Percentiles rank a stretch among this genome's conserved stretches.
Evolutionary conservation across 2,113 vertebrate genomes (phyloP).

Genomic region (Leptobrachium leishanense): DNA sequence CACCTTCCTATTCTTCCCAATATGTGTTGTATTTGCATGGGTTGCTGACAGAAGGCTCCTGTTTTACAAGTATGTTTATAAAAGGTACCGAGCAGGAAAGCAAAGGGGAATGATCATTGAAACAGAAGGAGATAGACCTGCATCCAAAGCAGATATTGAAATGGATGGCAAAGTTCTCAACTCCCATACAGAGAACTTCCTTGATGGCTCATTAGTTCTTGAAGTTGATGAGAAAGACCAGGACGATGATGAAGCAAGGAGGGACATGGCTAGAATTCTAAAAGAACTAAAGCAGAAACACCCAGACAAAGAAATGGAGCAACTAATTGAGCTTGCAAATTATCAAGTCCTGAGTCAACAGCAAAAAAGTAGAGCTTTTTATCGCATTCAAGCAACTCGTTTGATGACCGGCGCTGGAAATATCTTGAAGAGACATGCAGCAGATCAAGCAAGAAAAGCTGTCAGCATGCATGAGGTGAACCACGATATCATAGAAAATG

Average conservation of each 20-base stretch:
- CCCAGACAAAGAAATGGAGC: constrained; percentile 89
- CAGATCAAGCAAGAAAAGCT: constrained; percentile 86
- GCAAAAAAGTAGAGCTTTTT: constrained; percentile 92
- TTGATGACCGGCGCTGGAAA: constrained; percentile 91
- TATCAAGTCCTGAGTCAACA: constrained; percentile 91
- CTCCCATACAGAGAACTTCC: constrained; percentile 81
- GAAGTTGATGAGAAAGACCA: constrained; percentile 80
- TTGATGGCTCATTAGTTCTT: constrained; percentile 86
- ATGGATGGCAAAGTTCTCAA: constrained; percentile 87
- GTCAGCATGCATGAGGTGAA: constrained; percentile 83
- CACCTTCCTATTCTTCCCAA: constrained; percentile 93
- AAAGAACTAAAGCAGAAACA: constrained; percentile 94
- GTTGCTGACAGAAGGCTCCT: constrained; percentile 91
- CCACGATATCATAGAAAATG: constrained; percentile 69
- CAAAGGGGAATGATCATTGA: constrained; percentile 91
- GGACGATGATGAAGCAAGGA: constrained; percentile 84
- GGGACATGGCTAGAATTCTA: constrained; percentile 85
- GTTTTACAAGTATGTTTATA: constrained; percentile 94
- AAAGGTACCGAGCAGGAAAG: constrained; percentile 88
- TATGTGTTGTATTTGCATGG: constrained; percentile 92
- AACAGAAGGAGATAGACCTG: constrained; percentile 85
- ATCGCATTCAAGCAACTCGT: constrained; percentile 91
- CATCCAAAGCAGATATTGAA: constrained; percentile 84
- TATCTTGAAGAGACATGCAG: constrained; percentile 86
- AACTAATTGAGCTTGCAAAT: constrained; percentile 86